Evolutionary conservation across 2,888 invertebrate genomes (phyloP), one percentile per base, ranked within the genome.

Genomic region (Diarsia dahlii): DNA sequence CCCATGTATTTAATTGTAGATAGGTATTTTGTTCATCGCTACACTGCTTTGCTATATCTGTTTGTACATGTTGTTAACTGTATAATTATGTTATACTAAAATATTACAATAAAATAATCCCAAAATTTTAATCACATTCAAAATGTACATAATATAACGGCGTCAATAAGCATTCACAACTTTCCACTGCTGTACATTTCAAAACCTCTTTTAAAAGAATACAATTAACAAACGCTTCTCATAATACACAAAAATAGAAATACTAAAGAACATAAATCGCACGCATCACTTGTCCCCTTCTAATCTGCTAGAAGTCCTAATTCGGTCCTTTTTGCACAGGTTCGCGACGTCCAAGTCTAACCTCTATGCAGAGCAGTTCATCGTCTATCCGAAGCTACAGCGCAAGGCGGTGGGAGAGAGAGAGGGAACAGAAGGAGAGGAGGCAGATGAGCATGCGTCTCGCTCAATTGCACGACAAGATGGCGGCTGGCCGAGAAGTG

Each of bases 321-420:
- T 71, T 70, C 39, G 62, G 12, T 82, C 46, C 63, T 62, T 82
- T 77, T 87, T 84, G n/a, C 86, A 18, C 95, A 98, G 98, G 98
- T 97, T 98, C 98, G 92, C 97, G 98, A 97, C 97, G 98, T 97
- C 98, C 98, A 96, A 98, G 98, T 97, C 96, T 98, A 97, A 98
- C 98, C 87, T 98, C 98, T 84, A 97, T 98, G 90, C 98, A 98
- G 93, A 98, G 98, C 97, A 98, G 98, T 93, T 97, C 98, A 88
- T 98, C 98, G 81, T 98, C 98, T 70, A 97, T 98, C 84, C 97
- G 98, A 92, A 98, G 98, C 94, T 98, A 98, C 95, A 98, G 98
- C 91, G 97, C 98, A 87, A 97, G 97, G 92, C 97, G 98, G 83
- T 98, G 98, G 94, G 98, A 98, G 93, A 97, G 97, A 87, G 98